These are phyloP conservation scores for Drosophila truncata DNA, from an alignment of 1,140 invertebrate species.

Conservation along the genomic window DNA sequence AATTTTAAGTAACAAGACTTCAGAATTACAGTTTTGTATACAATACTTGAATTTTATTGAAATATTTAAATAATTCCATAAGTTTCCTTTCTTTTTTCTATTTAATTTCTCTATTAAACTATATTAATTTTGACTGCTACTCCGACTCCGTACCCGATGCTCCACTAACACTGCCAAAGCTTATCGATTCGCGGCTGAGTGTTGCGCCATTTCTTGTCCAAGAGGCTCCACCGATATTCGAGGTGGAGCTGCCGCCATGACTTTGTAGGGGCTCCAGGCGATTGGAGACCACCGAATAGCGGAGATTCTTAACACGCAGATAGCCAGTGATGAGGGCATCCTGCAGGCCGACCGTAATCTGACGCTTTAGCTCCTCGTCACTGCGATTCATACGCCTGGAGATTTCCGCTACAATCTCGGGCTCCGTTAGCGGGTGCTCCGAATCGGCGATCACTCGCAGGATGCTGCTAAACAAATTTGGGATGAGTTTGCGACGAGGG, in stretches of 20 bases:
- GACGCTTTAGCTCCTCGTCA: conserved; percentile 70
- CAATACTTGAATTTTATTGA: neutral
- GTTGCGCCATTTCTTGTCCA: neutral
- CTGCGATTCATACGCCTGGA: conserved; percentile 54
- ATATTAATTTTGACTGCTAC: neutral
- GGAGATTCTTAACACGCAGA: conserved; percentile 48
- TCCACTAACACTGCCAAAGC: too few species aligned
- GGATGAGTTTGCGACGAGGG: conserved; percentile 59
- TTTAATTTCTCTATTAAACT: neutral
- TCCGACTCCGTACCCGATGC: neutral
- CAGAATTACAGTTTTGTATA: neutral
- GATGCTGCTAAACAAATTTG: conserved; percentile 63
- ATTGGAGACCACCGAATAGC: conserved; percentile 51
- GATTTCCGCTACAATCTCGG: conserved; percentile 64
- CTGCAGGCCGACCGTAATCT: conserved; percentile 62
- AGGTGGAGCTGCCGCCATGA: neutral
- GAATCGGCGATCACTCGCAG: conserved; percentile 63
- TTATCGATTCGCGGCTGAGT: too few species aligned
- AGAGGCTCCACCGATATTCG: neutral
- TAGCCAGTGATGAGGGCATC: conserved; percentile 69
- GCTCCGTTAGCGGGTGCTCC: conserved; percentile 62
- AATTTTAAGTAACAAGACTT: neutral
- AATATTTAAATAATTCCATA: too few species aligned
- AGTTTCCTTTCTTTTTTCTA: neutral
- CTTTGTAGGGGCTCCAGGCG: conserved; percentile 19